Evolutionary conservation across 2,113 vertebrate genomes (phyloP).

Genomic region (Monarcha castaneiventris): DNA sequence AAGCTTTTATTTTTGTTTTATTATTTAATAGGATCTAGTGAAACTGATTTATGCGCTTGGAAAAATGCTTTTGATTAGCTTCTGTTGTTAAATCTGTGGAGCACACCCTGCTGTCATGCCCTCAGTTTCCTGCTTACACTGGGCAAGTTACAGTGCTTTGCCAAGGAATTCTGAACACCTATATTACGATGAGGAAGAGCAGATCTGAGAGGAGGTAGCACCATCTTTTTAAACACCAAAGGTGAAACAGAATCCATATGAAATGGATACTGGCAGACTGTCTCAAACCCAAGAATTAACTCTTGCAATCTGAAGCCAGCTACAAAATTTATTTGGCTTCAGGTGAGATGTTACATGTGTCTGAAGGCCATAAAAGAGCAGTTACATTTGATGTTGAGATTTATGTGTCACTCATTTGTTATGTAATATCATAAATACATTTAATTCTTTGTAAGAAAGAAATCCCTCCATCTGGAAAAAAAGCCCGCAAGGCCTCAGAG

Average conservation of each 20-base stretch:
- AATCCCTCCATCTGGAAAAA: background rate
- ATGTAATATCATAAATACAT: background rate
- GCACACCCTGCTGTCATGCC: background rate
- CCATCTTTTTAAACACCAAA: background rate
- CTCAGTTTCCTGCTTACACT: background rate
- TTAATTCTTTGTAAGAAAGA: background rate
- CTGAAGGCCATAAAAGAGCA: background rate
- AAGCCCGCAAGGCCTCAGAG: background rate
- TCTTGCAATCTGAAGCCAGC: background rate
- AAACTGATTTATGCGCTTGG: background rate
- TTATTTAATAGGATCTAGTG: slow-evolving; percentile 31
- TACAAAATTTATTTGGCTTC: slow-evolving; percentile 1
- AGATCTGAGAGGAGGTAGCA: background rate
- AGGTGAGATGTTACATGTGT: background rate
- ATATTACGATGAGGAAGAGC: background rate
- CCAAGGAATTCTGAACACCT: background rate
- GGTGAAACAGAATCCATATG: background rate
- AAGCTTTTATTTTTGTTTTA: slow-evolving; percentile 35
- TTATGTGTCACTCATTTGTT: background rate
- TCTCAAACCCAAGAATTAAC: background rate
- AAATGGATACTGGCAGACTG: background rate
- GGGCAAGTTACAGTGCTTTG: background rate
- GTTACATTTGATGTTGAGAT: background rate
- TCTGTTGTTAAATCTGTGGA: background rate
- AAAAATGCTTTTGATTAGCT: slow-evolving; percentile 38